A percentile compares a stretch with the other conserved stretches of the same genome.
Conservation (phyloP, 2,888 invertebrate genomes). For the Anaspis maculata region DNA sequence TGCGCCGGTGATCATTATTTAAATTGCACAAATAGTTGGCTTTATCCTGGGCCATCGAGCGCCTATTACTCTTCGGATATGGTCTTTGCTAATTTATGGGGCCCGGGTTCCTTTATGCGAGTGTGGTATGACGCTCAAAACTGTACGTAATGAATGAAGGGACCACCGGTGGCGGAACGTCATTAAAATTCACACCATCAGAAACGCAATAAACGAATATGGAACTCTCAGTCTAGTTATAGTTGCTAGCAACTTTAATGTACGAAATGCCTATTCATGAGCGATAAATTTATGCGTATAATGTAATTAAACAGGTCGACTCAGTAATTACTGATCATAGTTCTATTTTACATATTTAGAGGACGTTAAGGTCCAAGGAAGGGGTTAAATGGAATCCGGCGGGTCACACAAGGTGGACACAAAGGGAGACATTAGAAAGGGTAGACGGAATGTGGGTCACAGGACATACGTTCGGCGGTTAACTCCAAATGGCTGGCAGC, state of each 20-base stretch:
- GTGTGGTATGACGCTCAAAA: no score
- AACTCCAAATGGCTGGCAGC: conserved; percentile 15
- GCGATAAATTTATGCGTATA: conserved; percentile 18
- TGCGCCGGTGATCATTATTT: no score
- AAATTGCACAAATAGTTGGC: no score
- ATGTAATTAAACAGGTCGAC: conserved; percentile 17
- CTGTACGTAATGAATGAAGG: no score
- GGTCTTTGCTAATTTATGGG: no score
- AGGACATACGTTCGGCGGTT: conserved; percentile 16
- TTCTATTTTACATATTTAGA: conserved; percentile 15
- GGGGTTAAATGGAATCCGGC: conserved; percentile 14
- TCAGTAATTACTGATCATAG: conserved; percentile 16
- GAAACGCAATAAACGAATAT: conserved; percentile 9
- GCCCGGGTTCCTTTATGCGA: no score
- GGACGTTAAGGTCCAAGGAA: conserved; percentile 6
- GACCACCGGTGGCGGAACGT: not conserved
- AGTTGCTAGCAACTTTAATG: conserved; percentile 10
- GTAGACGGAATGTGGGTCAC: conserved; percentile 14
- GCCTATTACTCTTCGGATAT: no score
- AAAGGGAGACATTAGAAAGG: conserved; percentile 16
- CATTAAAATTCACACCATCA: conserved; percentile 9
- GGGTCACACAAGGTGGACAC: conserved; percentile 10
- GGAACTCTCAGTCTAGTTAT: conserved; percentile 4
- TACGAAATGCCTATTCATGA: conserved; percentile 12
- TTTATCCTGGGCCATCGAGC: no score